Base-by-base conservation (phyloP, 2,888 invertebrate species). In the Apomyelois bistriatella region DNA sequence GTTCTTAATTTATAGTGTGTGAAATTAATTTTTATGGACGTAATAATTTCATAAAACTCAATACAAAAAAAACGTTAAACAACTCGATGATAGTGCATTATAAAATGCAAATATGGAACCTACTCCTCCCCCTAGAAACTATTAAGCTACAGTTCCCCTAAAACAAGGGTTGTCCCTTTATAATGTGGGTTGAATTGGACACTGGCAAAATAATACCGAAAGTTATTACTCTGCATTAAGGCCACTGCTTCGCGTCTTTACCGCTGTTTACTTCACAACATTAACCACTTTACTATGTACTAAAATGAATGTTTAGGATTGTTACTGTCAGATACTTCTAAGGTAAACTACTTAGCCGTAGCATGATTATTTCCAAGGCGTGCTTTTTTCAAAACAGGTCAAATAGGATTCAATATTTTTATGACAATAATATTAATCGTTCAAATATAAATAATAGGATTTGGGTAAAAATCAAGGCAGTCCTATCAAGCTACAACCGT, bases 91-190 rank as follows among this genome's bases (percentile, higher is more conserved):
- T n/a, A 32, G 2, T 32, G 7, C 7, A 4, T 9, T 32, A 32
- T 32, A 10, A 32, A 32, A 10, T 1, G 1, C 10, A 32, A 32
- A 32, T 32, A 22, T 5, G 22, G 5, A 22, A 22, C 22, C 22
- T 22, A 22, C 22, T 22, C 22, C 22, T n/a, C n/a, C 22, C 5
- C 22, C 3, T 22, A 22, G n/a, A n/a, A 13, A 43, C 28, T 30
- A 30, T 22, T 43, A 43, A n/a, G 12, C n/a, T n/a, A 30, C 15
- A 30, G 3, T 30, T 28, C 30, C 46, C 32, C 46, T 46, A 32
- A 46, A 35, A 46, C 15, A 46, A 15, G 46, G 46, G 46, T 46
- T 9, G 41, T 30, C 32, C 46, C 46, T 46, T 46, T 32, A 16
- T 32, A 46, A 46, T 46, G 46, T 16, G 46, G 32, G 32, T 46